Percentiles rank a stretch among this genome's conserved stretches.
These are phyloP conservation scores for Hydractinia symbiolongicarpus DNA, from an alignment of 30 jellyfish, hydroid and myxozoan species.

Conservation along the genomic window DNA sequence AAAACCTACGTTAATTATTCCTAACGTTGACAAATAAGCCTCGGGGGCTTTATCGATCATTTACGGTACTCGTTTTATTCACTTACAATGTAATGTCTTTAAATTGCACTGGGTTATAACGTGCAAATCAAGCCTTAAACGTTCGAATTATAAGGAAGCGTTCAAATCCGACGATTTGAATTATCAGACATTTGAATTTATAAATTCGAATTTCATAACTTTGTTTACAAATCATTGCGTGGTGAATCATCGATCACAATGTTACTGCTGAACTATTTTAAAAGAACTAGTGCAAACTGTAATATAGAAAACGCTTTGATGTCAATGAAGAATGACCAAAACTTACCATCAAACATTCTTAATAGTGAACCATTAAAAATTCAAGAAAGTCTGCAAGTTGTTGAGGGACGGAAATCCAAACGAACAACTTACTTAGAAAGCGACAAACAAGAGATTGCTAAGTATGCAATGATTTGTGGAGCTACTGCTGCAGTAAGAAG, in stretches of 20 bases:
- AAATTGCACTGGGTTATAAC: constrained; percentile 9
- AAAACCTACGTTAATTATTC: too few relatives aligned
- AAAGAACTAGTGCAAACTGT: constrained; percentile 6
- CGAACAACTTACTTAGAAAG: constrained; percentile 6
- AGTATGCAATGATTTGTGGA: too few relatives aligned
- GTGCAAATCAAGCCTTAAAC: constrained; percentile 8
- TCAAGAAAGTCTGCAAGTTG: constrained; percentile 10
- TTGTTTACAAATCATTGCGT: constrained; percentile 7
- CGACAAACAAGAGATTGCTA: constrained; percentile 3
- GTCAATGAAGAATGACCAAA: constrained; percentile 9
- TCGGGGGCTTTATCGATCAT: too few relatives aligned
- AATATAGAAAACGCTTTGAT: not conserved
- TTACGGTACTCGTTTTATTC: constrained; percentile 3
- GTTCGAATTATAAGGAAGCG: not conserved
- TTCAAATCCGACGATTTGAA: constrained; percentile 8
- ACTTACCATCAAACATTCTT: constrained; percentile 7
- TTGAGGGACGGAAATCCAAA: constrained; percentile 6
- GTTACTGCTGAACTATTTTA: constrained; percentile 6
- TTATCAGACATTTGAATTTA: constrained; percentile 1
- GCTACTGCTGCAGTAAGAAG: constrained; percentile 11
- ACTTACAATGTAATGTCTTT: constrained; percentile 3
- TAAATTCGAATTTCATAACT: constrained; percentile 2
- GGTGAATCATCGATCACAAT: constrained; percentile 7
- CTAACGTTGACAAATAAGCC: too few relatives aligned
- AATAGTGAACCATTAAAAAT: constrained; percentile 4